Evolutionary conservation across 2,888 invertebrate species (phyloP).

Genomic region (Sicus ferrugineus): DNA sequence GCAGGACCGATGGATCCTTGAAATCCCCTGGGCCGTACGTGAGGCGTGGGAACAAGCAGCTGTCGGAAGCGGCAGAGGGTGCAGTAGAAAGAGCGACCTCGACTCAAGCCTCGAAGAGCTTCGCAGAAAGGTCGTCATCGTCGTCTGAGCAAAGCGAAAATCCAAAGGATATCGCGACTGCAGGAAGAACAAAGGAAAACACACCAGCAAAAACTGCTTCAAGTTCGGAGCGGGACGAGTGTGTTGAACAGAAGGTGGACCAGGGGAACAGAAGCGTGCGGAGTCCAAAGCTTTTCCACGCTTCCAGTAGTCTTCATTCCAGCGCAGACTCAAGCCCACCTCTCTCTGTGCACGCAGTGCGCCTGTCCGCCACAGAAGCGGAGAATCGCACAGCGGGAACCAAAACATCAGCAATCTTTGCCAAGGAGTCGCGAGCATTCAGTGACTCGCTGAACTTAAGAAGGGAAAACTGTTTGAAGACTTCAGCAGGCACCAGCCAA

Average conservation of each 20-base stretch:
- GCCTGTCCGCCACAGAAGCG: slow-evolving; percentile 36
- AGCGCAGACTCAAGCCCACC: slow-evolving; percentile 27
- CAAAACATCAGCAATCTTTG: slow-evolving; percentile 30
- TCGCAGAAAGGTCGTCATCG: slow-evolving; percentile 22
- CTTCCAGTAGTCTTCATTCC: background rate
- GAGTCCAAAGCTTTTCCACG: slow-evolving; percentile 8
- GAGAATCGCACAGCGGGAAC: slow-evolving; percentile 30
- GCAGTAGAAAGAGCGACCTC: slow-evolving; percentile 10
- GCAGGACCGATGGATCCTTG: slow-evolving; percentile 34
- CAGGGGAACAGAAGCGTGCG: background rate
- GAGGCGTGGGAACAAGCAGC: slow-evolving; percentile 9
- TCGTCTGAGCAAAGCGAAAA: slow-evolving; percentile 29
- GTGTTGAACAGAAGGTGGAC: slow-evolving; percentile 26
- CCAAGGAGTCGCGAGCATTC: slow-evolving; percentile 12
- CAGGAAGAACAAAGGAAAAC: slow-evolving; percentile 40
- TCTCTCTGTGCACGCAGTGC: slow-evolving; percentile 41
- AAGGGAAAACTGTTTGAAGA: slow-evolving; percentile 36
- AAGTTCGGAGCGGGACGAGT: slow-evolving; percentile 29
- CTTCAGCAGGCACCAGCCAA: background rate
- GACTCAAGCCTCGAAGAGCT: background rate
- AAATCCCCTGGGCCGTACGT: background rate
- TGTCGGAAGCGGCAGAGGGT: slow-evolving; percentile 14
- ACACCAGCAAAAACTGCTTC: slow-evolving; percentile 35
- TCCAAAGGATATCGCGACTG: slow-evolving; percentile 27
- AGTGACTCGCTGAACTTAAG: slow-evolving; percentile 23